Conservation (phyloP, 2,888 invertebrate species). For the Iphiclides podalirius region DNA sequence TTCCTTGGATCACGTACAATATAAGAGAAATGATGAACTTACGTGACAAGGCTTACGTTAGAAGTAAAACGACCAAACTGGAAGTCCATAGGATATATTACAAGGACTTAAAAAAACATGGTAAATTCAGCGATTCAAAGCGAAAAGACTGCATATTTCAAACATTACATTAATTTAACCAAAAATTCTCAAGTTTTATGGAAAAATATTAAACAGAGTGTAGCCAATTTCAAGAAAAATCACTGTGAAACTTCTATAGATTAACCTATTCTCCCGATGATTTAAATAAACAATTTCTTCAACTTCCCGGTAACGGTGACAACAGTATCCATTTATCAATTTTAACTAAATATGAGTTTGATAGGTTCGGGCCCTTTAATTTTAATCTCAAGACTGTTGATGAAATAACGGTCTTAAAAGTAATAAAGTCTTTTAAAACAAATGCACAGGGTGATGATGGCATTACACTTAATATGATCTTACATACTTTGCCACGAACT, state of each 20-base stretch:
- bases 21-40: slow-evolving; percentile 3
- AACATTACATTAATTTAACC: neutral
- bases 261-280: neutral
- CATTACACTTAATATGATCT: slow-evolving; percentile 19
- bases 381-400: neutral
- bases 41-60: neutral
- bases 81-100: neutral
- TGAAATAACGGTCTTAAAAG: neutral
- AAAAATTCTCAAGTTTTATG: neutral
- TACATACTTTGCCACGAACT: slow-evolving; percentile 11
- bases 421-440: no score
- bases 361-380: neutral
- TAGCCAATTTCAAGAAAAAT: slow-evolving; percentile 5
- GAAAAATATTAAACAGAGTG: slow-evolving; percentile 5
- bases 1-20: neutral
- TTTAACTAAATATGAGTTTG: neutral
- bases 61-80: neutral
- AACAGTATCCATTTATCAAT: neutral
- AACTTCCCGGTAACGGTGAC: neutral
- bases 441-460: no score
- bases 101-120: neutral
- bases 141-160: neutral
- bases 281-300: neutral
- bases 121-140: neutral
- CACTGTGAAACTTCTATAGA: neutral